phyloP scores from a whole-genome alignment of 2,888 invertebrate genomes.

The Ophion obscuratus region DNA sequence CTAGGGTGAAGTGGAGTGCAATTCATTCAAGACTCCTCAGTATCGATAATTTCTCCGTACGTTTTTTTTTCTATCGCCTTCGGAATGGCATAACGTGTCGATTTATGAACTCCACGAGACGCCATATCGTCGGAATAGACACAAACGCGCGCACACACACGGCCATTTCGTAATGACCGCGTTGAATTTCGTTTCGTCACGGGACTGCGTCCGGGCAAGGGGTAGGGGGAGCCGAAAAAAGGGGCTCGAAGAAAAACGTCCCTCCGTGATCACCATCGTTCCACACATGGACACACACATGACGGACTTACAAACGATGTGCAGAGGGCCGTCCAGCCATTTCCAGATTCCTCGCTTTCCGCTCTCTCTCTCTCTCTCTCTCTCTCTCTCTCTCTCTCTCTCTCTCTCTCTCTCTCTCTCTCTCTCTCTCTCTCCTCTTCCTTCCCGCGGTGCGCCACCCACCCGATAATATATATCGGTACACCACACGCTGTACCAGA shows the following conservation, averaged over 20 bases:
- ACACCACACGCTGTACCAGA: conserved; percentile 46
- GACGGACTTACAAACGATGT: conserved; percentile 20
- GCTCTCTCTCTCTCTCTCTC: conserved; percentile 15
- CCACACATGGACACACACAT: conserved; percentile 11
- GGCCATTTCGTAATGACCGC: conserved; percentile 18
- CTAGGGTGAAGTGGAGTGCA: neutral
- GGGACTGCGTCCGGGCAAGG: neutral
- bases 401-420: conserved; percentile 16
- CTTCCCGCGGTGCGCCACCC: conserved; percentile 4
- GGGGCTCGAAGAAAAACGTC: conserved; percentile 36
- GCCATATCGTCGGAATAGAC: conserved; percentile 19
- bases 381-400: neutral
- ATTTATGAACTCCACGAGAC: conserved; percentile 18
- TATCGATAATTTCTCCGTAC: neutral
- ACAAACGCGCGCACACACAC: neutral
- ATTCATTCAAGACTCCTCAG: neutral
- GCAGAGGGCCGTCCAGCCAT: conserved; percentile 38
- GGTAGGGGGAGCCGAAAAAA: conserved; percentile 22
- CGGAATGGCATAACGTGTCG: neutral
- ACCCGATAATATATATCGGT: conserved; percentile 46
- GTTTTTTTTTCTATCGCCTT: conserved; percentile 6
- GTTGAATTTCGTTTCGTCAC: conserved; percentile 50
- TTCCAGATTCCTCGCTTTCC: conserved; percentile 46
- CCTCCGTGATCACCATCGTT: conserved; percentile 22
- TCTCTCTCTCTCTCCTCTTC: neutral